Conservation (phyloP, 2,888 invertebrate genomes). For the Plagiodera versicolora region DNA sequence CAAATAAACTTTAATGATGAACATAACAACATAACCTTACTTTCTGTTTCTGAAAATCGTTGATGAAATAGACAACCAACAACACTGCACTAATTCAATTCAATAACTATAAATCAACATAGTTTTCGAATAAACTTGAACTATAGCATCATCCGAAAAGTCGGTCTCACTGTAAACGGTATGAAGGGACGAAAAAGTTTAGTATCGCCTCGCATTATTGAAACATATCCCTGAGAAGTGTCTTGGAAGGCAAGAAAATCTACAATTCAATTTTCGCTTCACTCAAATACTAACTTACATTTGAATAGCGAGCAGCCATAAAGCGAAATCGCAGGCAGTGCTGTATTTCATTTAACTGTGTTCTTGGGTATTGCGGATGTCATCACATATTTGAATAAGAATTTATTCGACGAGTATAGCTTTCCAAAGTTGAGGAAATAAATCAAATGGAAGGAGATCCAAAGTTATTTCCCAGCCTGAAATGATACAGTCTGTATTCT, state of each 20-base stretch:
- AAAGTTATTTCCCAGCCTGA: neutral
- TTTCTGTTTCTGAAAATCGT: no score
- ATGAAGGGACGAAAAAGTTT: no score
- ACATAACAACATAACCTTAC: no score
- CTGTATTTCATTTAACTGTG: neutral
- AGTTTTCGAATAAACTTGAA: no score
- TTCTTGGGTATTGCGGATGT: neutral
- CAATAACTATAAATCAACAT: no score
- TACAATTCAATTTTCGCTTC: neutral
- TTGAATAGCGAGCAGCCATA: neutral
- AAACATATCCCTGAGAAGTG: no score
- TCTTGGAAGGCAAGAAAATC: neutral
- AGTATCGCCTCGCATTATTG: no score
- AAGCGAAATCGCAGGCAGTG: neutral
- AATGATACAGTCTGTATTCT: neutral
- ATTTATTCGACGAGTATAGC: neutral
- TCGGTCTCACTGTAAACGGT: no score
- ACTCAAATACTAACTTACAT: neutral
- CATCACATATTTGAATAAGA: neutral
- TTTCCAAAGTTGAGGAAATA: neutral
- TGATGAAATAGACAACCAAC: no score
- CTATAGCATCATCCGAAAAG: no score
- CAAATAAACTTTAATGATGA: no score
- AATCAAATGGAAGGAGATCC: neutral
- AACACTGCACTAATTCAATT: no score